Percentiles rank a stretch among this genome's conserved stretches.
phyloP scores from a whole-genome alignment of 1,140 invertebrate species.

The Drosophila arizonae region DNA sequence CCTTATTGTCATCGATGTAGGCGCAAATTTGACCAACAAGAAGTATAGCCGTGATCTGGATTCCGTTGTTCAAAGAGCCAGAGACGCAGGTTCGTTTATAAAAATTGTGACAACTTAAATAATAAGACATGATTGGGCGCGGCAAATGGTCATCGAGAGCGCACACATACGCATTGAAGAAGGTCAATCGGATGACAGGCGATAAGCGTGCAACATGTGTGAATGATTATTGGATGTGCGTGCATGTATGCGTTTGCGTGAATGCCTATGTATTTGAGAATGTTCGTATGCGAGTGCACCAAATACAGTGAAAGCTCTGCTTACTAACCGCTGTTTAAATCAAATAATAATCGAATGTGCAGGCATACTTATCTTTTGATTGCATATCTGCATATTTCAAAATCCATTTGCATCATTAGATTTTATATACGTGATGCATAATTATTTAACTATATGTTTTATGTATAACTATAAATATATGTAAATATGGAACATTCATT shows the following conservation, averaged over 20 bases:
- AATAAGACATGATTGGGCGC: slow-evolving; percentile 60
- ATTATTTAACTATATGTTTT: not conserved
- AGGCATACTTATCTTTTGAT: no score
- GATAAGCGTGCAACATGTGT: slow-evolving; percentile 51
- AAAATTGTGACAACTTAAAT: slow-evolving; percentile 32
- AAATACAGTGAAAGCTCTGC: not conserved
- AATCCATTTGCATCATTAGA: no score
- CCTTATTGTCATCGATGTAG: slow-evolving; percentile 95
- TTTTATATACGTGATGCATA: not conserved
- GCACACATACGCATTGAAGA: slow-evolving; percentile 38
- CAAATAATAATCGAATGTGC: no score
- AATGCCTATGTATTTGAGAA: slow-evolving; percentile 8
- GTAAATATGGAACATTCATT: not conserved
- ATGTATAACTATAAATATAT: not conserved
- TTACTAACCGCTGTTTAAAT: not conserved
- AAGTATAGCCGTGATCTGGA: slow-evolving; percentile 96
- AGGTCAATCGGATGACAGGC: slow-evolving; percentile 52
- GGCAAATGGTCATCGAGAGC: slow-evolving; percentile 42
- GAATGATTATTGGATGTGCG: not conserved
- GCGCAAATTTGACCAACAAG: slow-evolving; percentile 97
- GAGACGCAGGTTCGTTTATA: slow-evolving; percentile 90
- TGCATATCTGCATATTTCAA: no score
- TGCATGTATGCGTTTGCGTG: slow-evolving; percentile 19
- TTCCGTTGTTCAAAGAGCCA: slow-evolving; percentile 94
- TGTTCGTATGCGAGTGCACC: slow-evolving; percentile 31